These are phyloP conservation scores for Hyalella azteca DNA, from an alignment of 2,888 invertebrate species.

Conservation along the genomic window DNA sequence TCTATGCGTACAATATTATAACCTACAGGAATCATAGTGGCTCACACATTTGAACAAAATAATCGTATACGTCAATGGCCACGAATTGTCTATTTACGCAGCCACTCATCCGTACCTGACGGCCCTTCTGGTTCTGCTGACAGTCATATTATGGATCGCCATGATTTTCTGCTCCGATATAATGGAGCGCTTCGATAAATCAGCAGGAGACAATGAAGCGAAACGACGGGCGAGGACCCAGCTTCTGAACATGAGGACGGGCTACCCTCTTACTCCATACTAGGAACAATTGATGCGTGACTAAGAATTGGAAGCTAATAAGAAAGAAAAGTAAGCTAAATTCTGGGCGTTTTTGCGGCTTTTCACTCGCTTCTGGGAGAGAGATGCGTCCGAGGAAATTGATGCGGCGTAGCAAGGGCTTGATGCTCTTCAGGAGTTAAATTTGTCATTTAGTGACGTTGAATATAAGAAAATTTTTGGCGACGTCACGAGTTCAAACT, in stretches of 20 bases:
- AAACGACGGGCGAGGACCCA: not conserved
- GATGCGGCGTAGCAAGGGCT: not conserved
- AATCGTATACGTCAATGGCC: not conserved
- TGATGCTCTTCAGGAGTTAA: not conserved
- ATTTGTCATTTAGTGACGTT: not conserved
- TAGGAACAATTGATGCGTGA: not conserved
- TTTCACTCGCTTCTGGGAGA: not conserved
- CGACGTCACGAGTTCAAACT: not conserved
- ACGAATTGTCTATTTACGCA: not conserved
- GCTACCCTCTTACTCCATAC: not conserved
- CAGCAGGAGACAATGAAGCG: not conserved
- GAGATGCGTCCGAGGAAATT: not conserved
- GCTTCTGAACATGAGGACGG: not conserved
- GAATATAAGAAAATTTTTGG: not conserved
- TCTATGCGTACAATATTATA: not conserved
- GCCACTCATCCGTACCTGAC: not conserved
- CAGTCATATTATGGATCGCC: not conserved
- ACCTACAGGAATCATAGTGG: slow-evolving; percentile 1
- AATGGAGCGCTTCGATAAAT: not conserved
- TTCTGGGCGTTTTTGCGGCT: not conserved
- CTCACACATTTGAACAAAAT: not conserved
- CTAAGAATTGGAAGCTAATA: not conserved
- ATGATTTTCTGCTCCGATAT: not conserved
- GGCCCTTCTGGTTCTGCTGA: not conserved
- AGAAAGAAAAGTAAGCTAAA: not conserved